These are phyloP conservation scores for Sebastes itinus DNA, from an alignment of 2,797 vertebrate species.

Conservation along the genomic window DNA sequence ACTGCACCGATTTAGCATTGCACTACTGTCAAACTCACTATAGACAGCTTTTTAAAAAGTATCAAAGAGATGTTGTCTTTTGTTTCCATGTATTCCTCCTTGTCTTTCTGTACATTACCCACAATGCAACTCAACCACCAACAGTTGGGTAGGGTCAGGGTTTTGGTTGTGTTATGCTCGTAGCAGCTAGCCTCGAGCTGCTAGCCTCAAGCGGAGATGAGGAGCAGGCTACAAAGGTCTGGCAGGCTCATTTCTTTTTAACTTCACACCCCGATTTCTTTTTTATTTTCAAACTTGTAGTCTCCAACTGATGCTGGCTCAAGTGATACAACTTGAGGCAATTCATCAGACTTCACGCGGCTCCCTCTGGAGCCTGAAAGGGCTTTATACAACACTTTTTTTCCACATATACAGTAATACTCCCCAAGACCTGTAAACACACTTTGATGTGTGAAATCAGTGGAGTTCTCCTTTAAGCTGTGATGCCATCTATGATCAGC, in stretches of 20 bases:
- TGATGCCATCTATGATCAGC: background rate
- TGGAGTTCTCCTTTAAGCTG: background rate
- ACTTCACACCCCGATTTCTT: background rate
- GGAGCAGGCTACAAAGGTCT: background rate
- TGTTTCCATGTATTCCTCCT: background rate
- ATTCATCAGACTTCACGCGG: slow-evolving; percentile 6
- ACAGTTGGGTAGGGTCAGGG: background rate
- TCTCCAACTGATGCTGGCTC: background rate
- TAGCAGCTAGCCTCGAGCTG: background rate
- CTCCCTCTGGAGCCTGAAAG: background rate
- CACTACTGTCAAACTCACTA: background rate
- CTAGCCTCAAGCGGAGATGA: background rate
- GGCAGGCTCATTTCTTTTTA: background rate
- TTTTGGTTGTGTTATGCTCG: no score
- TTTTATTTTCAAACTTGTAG: background rate
- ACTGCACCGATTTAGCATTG: background rate
- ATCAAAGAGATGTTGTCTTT: background rate
- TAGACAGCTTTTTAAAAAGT: background rate
- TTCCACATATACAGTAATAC: background rate
- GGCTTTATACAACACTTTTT: background rate
- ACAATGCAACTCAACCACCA: background rate
- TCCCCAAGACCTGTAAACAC: slow-evolving; percentile 9
- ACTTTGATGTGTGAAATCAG: slow-evolving; percentile 25
- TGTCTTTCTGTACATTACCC: background rate
- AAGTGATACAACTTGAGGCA: slow-evolving; percentile 17